These are phyloP conservation scores for Turdus rufiventris DNA, from an alignment of 2,113 vertebrate species.

Conservation along the genomic window DNA sequence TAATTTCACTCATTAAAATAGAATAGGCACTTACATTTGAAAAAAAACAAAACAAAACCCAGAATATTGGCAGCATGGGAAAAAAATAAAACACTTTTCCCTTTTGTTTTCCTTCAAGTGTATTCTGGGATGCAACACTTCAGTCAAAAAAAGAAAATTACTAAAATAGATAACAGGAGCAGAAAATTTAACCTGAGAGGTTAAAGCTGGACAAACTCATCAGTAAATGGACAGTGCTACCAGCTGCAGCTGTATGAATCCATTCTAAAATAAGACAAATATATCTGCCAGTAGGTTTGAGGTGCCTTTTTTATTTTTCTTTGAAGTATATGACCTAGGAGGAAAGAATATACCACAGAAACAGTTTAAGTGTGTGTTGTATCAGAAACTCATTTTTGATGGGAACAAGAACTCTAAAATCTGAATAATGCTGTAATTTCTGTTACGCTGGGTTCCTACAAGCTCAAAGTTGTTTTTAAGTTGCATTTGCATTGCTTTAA, in stretches of 20 bases:
- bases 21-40: neutral
- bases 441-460: neutral
- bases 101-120: neutral
- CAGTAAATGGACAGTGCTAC: neutral
- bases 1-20: neutral
- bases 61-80: neutral
- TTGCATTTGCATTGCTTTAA: neutral
- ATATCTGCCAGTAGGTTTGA: neutral
- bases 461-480: neutral
- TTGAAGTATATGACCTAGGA: neutral
- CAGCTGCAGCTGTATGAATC: neutral
- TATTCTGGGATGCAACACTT: neutral
- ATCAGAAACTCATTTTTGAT: neutral
- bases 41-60: neutral
- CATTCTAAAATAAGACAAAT: neutral
- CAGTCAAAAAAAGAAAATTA: neutral
- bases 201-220: neutral
- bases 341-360: neutral
- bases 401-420: neutral
- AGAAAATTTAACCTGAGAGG: neutral
- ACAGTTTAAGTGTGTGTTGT: neutral
- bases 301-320: neutral
- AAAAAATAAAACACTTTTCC: neutral
- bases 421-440: neutral
- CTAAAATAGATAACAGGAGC: neutral